Evolutionary conservation across 2,888 invertebrate species (phyloP), one percentile per base, ranked within the genome.

Genomic region (Aphrophora alni): DNA sequence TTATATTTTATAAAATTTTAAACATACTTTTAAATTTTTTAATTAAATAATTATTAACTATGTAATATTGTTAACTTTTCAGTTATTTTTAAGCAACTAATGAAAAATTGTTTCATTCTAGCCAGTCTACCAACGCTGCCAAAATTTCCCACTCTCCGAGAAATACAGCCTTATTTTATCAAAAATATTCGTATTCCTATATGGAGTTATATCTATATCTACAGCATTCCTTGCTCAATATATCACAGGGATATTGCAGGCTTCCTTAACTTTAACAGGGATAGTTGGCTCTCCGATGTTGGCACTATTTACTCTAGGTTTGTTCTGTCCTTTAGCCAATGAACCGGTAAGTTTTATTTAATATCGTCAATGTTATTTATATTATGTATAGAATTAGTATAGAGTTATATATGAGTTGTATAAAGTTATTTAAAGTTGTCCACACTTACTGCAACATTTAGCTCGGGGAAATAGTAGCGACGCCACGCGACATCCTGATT

Each of bases 281-380:
- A 51, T 81, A 21, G 70, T 94, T 0, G 93, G 93, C 0, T 94
- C 94, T 3, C 93, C 93, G 80, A 88, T 94, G 1, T 88, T 94
- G 7, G 95, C 93, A 74, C 91, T 95, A 75, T 95, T 94, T 86
- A 89, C 92, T 0, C 90, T 94, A 86, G 94, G 94, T 44, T 91
- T 94, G 87, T 93, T 94, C 85, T 89, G 93, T 82, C 94, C 93
- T 0, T 91, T 91, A 89, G 92, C 93, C 2, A 94, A 94, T 86
- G 89, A 93, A 26, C 90, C 90, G 87, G 94, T 93, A 89, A 89
- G 87, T 71, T 17, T 33, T 33, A 33, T 3, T n/a, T n/a, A n/a
- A n/a, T n/a, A n/a, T n/a, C n/a, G n/a, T n/a, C n/a, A n/a, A n/a
- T n/a, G n/a, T n/a, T n/a, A n/a, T n/a, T n/a, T n/a, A n/a, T n/a